Conservation (phyloP, 2,797 vertebrate genomes). For the Corythornis leucogaster region DNA sequence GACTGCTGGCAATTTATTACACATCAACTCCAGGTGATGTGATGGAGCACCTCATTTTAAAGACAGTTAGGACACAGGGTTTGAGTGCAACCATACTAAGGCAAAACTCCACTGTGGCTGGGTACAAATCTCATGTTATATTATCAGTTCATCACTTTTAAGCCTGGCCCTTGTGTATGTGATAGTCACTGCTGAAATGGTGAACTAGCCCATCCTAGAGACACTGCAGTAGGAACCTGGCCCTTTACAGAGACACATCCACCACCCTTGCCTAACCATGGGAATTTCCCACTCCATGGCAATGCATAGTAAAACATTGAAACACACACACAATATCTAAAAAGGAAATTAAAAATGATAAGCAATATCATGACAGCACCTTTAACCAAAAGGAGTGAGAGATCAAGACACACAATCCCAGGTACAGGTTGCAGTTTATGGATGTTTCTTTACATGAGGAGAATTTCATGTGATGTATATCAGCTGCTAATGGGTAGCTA, state of each 20-base stretch:
- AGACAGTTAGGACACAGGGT: background rate
- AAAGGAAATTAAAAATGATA: background rate
- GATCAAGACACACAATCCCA: background rate
- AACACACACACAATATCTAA: background rate
- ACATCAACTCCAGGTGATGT: background rate
- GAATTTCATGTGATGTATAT: background rate
- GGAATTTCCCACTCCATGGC: background rate
- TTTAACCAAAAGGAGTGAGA: background rate
- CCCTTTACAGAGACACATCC: background rate
- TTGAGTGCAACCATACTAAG: background rate
- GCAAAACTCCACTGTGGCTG: background rate
- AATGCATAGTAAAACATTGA: background rate
- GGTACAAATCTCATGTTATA: background rate
- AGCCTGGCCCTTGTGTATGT: background rate
- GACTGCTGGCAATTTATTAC: background rate
- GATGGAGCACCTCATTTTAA: background rate
- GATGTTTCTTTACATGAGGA: background rate
- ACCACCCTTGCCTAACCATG: background rate
- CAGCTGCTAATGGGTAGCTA: background rate
- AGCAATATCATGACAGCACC: background rate
- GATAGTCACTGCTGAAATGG: background rate
- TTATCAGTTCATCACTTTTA: background rate
- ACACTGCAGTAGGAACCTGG: background rate
- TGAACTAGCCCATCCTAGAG: background rate
- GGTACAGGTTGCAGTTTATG: background rate